Conservation (phyloP, 2,113 vertebrate species). For the Odobenus rosmarus region DNA sequence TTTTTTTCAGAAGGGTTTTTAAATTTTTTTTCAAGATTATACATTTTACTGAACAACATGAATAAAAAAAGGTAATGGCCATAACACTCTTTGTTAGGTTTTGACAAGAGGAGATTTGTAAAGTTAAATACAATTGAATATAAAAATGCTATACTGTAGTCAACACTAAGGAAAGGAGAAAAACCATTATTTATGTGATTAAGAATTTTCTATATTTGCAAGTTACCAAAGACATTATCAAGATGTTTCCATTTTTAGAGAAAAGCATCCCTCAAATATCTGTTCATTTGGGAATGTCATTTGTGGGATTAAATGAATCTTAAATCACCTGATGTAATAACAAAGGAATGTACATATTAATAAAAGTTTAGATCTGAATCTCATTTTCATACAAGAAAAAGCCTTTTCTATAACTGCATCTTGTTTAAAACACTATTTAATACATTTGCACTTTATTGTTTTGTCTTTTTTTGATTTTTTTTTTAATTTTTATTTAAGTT, state of each 20-base stretch:
- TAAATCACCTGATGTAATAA: not conserved
- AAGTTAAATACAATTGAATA: slow-evolving; percentile 52
- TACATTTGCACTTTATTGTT: not conserved
- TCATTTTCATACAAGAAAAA: not conserved
- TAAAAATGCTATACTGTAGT: not conserved
- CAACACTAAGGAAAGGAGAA: slow-evolving; percentile 4
- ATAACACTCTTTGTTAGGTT: not conserved
- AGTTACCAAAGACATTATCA: slow-evolving; percentile 12
- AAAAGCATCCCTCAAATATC: not conserved
- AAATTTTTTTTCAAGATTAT: not conserved
- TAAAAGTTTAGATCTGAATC: not conserved
- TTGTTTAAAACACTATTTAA: not conserved
- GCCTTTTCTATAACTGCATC: not conserved
- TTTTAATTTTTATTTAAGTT: not conserved
- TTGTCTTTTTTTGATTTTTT: not conserved
- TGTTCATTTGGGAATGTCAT: slow-evolving; percentile 11
- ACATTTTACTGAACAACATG: slow-evolving; percentile 64
- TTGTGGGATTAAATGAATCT: slow-evolving; percentile 26
- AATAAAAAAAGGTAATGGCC: slow-evolving; percentile 44
- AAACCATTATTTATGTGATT: not conserved
- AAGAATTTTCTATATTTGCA: not conserved
- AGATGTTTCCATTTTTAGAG: not conserved
- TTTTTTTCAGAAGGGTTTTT: not conserved
- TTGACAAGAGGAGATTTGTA: not conserved
- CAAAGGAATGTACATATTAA: not conserved